phyloP scores from a whole-genome alignment of 2,113 vertebrate genomes.

The Strigops habroptila region DNA sequence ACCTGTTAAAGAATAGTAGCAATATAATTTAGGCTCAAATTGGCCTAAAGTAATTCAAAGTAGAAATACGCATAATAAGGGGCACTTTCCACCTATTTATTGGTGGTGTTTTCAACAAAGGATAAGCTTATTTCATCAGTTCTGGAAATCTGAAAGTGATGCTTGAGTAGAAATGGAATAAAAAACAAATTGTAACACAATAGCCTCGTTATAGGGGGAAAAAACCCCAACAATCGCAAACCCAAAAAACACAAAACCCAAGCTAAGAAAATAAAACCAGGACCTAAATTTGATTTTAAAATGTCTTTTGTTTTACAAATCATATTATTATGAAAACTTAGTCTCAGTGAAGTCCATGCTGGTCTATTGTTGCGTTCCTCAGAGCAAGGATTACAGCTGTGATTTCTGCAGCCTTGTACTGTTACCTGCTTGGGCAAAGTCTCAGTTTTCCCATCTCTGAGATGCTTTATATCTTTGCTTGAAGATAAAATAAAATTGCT shows the following conservation, averaged over 20 bases:
- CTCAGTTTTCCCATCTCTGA: not conserved
- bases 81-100: not conserved
- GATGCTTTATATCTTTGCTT: not conserved
- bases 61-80: not conserved
- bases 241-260: not conserved
- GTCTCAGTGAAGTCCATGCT: not conserved
- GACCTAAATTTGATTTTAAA: not conserved
- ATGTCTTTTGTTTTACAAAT: not conserved
- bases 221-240: rapidly evolving
- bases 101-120: not conserved
- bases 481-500: not conserved
- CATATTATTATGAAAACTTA: not conserved
- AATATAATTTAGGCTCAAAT: not conserved
- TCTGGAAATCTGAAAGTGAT: not conserved
- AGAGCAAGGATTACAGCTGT: not conserved
- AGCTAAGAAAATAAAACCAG: not conserved
- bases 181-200: not conserved
- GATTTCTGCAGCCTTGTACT: not conserved
- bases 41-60: not conserved
- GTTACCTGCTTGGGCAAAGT: not conserved
- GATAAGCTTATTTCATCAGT: not conserved
- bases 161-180: not conserved
- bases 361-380: not conserved
- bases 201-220: not conserved
- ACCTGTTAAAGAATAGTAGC: not conserved